Evolutionary conservation across 2,797 vertebrate species (phyloP).

Genomic region (Botia kubotai): DNA sequence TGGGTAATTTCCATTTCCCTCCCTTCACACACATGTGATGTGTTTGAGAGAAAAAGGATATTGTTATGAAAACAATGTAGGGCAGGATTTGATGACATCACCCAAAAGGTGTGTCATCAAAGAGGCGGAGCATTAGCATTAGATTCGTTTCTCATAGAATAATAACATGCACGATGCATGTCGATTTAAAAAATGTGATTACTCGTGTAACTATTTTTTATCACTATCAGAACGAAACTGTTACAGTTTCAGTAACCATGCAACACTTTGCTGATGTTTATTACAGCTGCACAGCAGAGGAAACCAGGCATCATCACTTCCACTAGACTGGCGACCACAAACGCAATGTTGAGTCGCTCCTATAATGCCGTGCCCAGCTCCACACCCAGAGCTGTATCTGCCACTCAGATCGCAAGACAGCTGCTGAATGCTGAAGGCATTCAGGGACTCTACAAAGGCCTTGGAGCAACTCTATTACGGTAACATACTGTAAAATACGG

Average conservation of each 20-base stretch:
- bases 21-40: not conserved
- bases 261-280: not conserved
- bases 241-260: not conserved
- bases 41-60: not conserved
- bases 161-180: not conserved
- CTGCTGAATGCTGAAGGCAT: slow-evolving; percentile 80
- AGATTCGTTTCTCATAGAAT: not conserved
- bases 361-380: slow-evolving; percentile 75
- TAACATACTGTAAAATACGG: slow-evolving; percentile 46
- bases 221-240: not conserved
- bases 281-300: slow-evolving; percentile 79
- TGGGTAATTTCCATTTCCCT: slow-evolving; percentile 68
- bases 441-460: slow-evolving; percentile 83
- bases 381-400: slow-evolving; percentile 71
- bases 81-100: not conserved
- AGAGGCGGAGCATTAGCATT: not conserved
- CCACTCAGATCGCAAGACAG: slow-evolving; percentile 81
- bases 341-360: slow-evolving; percentile 77
- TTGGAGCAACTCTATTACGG: slow-evolving; percentile 86
- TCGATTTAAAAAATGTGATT: no score
- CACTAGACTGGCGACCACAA: slow-evolving; percentile 76
- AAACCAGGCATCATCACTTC: slow-evolving; percentile 72
- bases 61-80: not conserved
- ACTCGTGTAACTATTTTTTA: not conserved
- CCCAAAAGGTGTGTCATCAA: not conserved